phyloP scores from a whole-genome alignment of 2,888 invertebrate genomes.

The Aspidapion aeneum region DNA sequence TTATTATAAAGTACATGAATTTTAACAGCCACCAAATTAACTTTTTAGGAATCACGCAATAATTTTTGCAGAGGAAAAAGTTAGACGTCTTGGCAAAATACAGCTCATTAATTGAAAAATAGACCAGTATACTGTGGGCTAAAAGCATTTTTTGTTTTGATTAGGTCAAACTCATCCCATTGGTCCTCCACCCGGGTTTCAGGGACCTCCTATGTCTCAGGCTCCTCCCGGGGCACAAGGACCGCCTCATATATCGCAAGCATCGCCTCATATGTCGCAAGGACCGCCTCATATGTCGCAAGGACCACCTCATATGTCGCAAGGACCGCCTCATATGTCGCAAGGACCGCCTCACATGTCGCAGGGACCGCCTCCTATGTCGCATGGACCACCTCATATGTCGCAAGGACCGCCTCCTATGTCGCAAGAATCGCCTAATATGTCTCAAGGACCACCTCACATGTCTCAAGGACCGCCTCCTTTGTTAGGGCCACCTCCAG shows the following conservation, averaged over 20 bases:
- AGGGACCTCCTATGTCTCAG: conserved; percentile 2
- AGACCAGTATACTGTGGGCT: too few relatives aligned
- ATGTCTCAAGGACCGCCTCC: conserved; percentile 7
- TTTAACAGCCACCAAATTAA: too few relatives aligned
- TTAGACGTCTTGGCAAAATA: too few relatives aligned
- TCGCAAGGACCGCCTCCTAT: conserved; percentile 6
- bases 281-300: conserved; percentile 6
- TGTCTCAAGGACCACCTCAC: conserved; percentile 8
- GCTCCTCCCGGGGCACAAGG: not conserved
- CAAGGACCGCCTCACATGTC: conserved; percentile 8
- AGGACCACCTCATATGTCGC: too few relatives aligned
- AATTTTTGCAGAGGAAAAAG: too few relatives aligned
- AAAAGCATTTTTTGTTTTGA: too few relatives aligned
- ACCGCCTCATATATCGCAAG: conserved; percentile 4
- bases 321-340: not conserved
- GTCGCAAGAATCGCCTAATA: conserved; percentile 5
- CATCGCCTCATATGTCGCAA: not conserved
- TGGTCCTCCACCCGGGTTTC: not conserved
- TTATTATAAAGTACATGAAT: too few relatives aligned
- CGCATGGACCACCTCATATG: not conserved
- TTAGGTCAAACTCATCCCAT: not conserved
- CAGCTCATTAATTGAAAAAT: too few relatives aligned
- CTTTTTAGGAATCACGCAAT: too few relatives aligned
- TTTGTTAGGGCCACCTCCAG: conserved; percentile 6
- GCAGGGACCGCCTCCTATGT: conserved; percentile 4